Base-by-base conservation (phyloP, 2,888 invertebrate genomes). In the Ormyrus thymus region DNA sequence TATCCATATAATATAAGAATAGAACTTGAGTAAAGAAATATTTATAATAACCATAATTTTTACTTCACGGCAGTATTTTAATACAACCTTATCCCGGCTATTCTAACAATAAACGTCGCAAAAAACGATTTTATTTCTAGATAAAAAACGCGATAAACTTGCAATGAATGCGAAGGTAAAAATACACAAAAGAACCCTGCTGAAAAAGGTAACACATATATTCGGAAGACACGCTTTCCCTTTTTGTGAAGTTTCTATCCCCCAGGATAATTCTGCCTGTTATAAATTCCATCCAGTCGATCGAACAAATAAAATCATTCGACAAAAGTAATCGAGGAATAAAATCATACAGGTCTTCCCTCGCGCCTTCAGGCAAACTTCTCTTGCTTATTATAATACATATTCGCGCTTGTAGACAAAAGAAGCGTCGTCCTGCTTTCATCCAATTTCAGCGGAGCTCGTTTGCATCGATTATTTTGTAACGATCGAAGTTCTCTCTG, bases 391-490 rank as follows among this genome's bases (percentile, higher is more conserved):
- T 13, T 5, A 29, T 8, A 56, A 55, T 55, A 53, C 46, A 8
- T 50, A 7, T 59, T 13, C 48, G 50, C 15, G 11, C 15, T 29
- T 29, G 29, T 29, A 29, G 29, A 15, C 7, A 13, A 15, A 29
- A 29, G 29, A 4, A 29, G 29, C 29, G 29, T 29, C 29, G 29
- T 3, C 29, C 29, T 29, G 29, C 29, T 29, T 29, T 55, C 72
- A 55, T 72, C 62, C 72, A 46, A 72, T 62, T 55, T 15, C 43
- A 43, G 65, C 56, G 56, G 11, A 56, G 55, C 65, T 73, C 73
- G 73, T 74, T 65, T 74, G 73, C 73, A 74, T 74, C 58, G 59
- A 70, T 43, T 29, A 29, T 64, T 64, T 48, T 13, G 43, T 6
- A 15, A 9, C 70, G 70, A 70, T 70, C 70, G 56, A 70, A 59